Evolutionary conservation across 2,797 vertebrate species (phyloP).

Genomic region (Rhincodon typus): DNA sequence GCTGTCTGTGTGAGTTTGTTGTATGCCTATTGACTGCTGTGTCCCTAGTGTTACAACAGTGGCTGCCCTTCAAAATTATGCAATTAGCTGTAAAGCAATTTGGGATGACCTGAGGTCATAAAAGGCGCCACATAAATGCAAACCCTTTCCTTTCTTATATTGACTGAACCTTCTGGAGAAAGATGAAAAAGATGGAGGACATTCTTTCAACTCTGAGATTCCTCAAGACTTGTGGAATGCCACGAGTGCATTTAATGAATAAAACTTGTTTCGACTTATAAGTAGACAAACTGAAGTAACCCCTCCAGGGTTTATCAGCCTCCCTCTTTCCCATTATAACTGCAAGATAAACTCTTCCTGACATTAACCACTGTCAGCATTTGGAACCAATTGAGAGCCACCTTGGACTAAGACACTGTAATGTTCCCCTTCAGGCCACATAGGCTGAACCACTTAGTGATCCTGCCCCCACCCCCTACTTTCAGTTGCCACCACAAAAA

Average conservation of each 20-base stretch:
- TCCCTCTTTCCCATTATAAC: not conserved
- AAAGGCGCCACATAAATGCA: not conserved
- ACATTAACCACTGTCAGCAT: not conserved
- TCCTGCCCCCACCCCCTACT: too few relatives aligned
- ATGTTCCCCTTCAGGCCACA: too few relatives aligned
- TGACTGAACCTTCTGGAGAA: not conserved
- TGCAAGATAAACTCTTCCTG: not conserved
- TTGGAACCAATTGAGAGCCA: not conserved
- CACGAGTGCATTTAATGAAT: not conserved
- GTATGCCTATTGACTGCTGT: not conserved
- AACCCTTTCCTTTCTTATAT: not conserved
- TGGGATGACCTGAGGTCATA: not conserved
- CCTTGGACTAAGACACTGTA: not conserved
- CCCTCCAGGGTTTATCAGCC: not conserved
- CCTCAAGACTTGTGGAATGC: not conserved
- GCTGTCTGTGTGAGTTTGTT: not conserved
- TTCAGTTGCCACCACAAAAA: too few relatives aligned
- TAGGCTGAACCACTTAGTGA: too few relatives aligned
- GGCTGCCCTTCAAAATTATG: not conserved
- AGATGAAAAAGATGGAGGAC: not conserved
- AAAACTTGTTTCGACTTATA: not conserved
- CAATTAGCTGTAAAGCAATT: not conserved
- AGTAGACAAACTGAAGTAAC: not conserved
- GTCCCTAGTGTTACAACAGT: not conserved
- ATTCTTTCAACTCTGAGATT: not conserved